phyloP scores from a whole-genome alignment of 2,797 vertebrate genomes.

The Oceanodroma leucorhoa region DNA sequence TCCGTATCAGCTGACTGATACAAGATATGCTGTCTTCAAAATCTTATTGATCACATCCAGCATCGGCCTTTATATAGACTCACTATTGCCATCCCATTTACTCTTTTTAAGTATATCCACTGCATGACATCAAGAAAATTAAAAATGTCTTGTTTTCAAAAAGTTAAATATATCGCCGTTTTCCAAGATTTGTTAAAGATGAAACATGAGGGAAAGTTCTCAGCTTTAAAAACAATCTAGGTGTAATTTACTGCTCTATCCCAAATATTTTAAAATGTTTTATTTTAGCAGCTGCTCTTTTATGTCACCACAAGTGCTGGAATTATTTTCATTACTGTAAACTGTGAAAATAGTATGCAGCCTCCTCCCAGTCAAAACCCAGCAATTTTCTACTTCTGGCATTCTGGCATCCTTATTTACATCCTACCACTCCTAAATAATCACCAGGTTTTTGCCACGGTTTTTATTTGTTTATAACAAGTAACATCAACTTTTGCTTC shows the following conservation, averaged over 20 bases:
- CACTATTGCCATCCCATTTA: not conserved
- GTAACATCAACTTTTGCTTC: not conserved
- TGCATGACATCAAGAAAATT: not conserved
- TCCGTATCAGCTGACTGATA: not conserved
- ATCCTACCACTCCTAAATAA: not conserved
- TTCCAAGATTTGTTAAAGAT: not conserved
- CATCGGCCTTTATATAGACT: not conserved
- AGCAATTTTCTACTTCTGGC: slow-evolving; percentile 8
- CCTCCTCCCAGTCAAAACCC: not conserved
- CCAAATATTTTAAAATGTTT: not conserved
- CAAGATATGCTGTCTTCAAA: not conserved
- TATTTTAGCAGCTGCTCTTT: not conserved
- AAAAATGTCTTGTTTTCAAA: not conserved
- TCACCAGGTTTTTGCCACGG: not conserved
- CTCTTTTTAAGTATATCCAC: not conserved
- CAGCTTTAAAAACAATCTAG: not conserved
- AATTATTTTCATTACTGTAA: slow-evolving; percentile 45
- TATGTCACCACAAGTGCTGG: not conserved
- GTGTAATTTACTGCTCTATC: not conserved
- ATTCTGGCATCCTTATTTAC: not conserved
- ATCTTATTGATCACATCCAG: not conserved
- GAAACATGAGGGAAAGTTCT: not conserved
- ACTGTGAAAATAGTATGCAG: slow-evolving; percentile 14
- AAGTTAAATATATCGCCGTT: not conserved
- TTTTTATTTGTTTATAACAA: not conserved